Evolutionary conservation across 2,797 vertebrate genomes (phyloP), one percentile per base, ranked within the genome.

Genomic region (Ficedula albicollis): DNA sequence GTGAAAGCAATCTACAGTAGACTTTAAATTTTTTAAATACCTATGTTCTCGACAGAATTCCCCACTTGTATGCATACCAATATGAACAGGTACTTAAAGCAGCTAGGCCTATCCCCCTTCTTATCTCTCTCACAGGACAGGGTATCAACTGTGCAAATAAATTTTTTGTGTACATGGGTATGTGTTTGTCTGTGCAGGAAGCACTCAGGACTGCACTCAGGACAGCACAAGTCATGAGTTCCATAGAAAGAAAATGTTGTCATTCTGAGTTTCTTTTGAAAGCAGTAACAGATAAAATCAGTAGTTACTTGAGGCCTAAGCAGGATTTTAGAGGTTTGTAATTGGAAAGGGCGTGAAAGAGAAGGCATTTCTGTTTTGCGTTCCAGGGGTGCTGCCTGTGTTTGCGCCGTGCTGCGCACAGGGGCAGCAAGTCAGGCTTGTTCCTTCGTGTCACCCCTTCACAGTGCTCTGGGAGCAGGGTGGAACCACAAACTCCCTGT

Each of bases 381-480:
- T 83, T 80, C 48, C 2, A 2, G 4, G 55, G 21, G 62, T 36
- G 26, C 46, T 6, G 1, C 16, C n/a, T 26, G 7, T 5, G 2
- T 23, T 73, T 0, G 4, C 0, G 0, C 52, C 13, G 5, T 36
- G 69, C 23, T 2, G 4, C 0, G 0, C 41, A 52, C 41, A 27
- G 30, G 39, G 39, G 13, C 9, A 2, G 23, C 7, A 3, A 73
- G 51, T 34, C 62, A 54, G 59, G 51, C 39, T 73, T 6, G 1
- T 48, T 87, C n/a, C 15, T 52, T 81, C 0, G 0, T 25, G 10
- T 68, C 0, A 0, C n/a, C 39, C 41, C 43, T 58, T 78, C 39
- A 36, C 1, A 0, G 5, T 46, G 74, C 34, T 30, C 25, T 23
- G 14, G 56, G 43, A 25, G 27, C 59, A 51, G 43, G 54, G 10